A percentile compares a stretch with the other conserved stretches of the same genome.
Evolutionary conservation across 2,113 vertebrate genomes (phyloP).

Genomic region (Dipodomys stephensi): DNA sequence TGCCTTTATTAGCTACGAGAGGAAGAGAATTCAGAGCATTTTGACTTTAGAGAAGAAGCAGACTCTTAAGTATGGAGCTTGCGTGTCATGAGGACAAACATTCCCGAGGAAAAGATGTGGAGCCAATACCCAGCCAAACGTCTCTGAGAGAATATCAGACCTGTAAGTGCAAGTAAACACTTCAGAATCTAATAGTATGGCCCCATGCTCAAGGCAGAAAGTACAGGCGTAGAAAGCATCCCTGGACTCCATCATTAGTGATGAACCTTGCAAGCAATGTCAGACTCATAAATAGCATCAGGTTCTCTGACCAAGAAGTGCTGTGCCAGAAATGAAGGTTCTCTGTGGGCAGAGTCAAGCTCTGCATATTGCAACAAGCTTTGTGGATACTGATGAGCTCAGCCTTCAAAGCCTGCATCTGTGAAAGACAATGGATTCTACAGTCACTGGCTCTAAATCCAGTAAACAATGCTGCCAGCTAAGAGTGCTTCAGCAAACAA

Average conservation of each 20-base stretch:
- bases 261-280: neutral
- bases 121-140: neutral
- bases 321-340: conserved; percentile 31
- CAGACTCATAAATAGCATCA: conserved; percentile 19
- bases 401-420: conserved; percentile 52
- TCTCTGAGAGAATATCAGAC: conserved; percentile 7
- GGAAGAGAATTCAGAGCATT: neutral
- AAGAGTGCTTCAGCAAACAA: conserved; percentile 30
- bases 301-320: neutral
- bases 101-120: neutral
- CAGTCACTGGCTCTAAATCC: conserved; percentile 16
- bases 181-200: neutral
- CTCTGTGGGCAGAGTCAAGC: conserved; percentile 1
- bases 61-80: neutral
- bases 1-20: neutral
- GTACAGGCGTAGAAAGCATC: neutral
- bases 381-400: conserved; percentile 36
- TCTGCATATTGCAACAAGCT: conserved; percentile 50
- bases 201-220: neutral
- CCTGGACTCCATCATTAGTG: neutral
- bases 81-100: neutral
- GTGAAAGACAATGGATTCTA: conserved; percentile 46
- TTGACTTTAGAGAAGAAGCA: conserved; percentile 19
- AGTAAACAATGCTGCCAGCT: conserved; percentile 24
- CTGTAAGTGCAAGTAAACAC: neutral